phyloP scores from a whole-genome alignment of 2,797 vertebrate species.

The Tenualosa thibaudeaui region DNA sequence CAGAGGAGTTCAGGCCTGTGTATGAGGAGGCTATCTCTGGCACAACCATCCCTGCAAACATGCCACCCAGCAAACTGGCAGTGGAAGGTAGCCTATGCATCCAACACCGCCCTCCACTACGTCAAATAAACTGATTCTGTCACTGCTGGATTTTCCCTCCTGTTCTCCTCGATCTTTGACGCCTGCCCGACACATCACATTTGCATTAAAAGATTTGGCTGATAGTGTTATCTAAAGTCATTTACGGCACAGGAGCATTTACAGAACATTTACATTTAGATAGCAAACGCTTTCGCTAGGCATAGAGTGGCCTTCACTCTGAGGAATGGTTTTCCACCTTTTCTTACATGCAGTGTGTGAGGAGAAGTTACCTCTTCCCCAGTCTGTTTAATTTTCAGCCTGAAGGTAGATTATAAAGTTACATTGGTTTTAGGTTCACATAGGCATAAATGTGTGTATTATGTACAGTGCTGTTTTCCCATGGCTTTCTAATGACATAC shows the following conservation, averaged over 20 bases:
- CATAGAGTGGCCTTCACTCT: background rate
- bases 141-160: background rate
- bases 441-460: too few relatives aligned
- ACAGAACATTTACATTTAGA: conserved; percentile 8
- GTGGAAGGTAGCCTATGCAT: conserved; percentile 75
- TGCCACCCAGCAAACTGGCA: conserved; percentile 73
- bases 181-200: background rate
- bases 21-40: conserved; percentile 66
- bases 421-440: background rate
- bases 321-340: background rate
- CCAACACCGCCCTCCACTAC: background rate
- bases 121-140: conserved; percentile 11
- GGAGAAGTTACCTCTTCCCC: background rate
- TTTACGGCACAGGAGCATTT: background rate
- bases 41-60: conserved; percentile 48
- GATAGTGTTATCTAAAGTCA: background rate
- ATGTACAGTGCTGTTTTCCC: background rate
- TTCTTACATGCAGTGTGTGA: background rate
- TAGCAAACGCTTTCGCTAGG: background rate
- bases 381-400: background rate
- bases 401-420: background rate
- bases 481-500: background rate
- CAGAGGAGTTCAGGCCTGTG: conserved; percentile 79
- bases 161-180: background rate
- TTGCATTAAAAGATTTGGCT: background rate